phyloP scores from a whole-genome alignment of 2,888 invertebrate species.

The Athetis lepigone region DNA sequence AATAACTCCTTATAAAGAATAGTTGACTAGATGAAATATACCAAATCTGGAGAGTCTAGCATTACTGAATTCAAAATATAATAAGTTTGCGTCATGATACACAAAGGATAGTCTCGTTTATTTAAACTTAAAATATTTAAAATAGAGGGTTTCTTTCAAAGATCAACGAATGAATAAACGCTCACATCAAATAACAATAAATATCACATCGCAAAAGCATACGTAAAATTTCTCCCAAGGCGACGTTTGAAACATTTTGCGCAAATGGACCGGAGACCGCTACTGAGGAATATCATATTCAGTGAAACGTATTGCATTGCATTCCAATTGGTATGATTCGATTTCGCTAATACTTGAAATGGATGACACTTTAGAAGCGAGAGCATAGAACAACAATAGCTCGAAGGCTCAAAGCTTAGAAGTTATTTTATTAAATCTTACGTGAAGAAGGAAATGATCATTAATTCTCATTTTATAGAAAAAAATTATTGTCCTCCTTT shows the following conservation, averaged over 20 bases:
- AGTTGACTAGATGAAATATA: too few relatives aligned
- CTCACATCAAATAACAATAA: background rate
- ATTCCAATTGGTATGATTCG: background rate
- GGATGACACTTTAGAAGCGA: background rate
- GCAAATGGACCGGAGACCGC: background rate
- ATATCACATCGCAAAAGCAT: background rate
- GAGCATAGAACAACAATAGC: background rate
- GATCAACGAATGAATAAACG: background rate
- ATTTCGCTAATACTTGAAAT: constrained; percentile 6
- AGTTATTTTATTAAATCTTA: too few relatives aligned
- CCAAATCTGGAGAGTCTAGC: too few relatives aligned
- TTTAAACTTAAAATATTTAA: too few relatives aligned
- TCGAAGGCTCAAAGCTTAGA: too few relatives aligned
- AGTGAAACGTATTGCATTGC: constrained; percentile 9
- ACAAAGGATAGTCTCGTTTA: too few relatives aligned
- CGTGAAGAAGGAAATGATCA: too few relatives aligned
- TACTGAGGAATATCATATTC: background rate
- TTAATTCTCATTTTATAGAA: too few relatives aligned
- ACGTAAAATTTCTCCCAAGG: constrained; percentile 16
- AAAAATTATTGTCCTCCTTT: too few relatives aligned
- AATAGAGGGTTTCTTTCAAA: background rate
- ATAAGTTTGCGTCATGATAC: too few relatives aligned
- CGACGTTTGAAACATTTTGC: constrained; percentile 18
- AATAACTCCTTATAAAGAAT: too few relatives aligned
- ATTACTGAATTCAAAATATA: too few relatives aligned